Base-by-base conservation (phyloP, 2,113 vertebrate species). In the Rhinoptilus africanus region DNA sequence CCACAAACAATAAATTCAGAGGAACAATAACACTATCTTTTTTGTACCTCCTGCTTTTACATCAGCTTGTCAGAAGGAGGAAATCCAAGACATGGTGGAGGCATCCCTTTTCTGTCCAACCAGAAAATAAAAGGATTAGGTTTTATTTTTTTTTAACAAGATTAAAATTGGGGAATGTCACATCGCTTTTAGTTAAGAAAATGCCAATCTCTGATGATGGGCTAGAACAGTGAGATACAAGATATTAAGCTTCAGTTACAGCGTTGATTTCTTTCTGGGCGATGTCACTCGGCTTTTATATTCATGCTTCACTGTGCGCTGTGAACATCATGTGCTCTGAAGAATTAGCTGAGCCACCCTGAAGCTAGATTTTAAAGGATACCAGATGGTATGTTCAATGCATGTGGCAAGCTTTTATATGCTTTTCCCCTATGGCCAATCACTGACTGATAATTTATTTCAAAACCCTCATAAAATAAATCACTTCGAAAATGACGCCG, bases 331-430 rank as follows among this genome's bases (percentile, higher is more conserved):
- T 57, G 94, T 2, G 1, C 95, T 85, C 78, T 5, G 66, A 95
- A 92, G 95, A 96, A 97, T 91, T 75, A 96, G 84, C 95, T 76
- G 80, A 97, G 95, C 96, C 77, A 72, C 94, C 96, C 95, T 32
- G 94, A 93, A 97, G 96, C 92, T 69, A 91, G 92, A 73, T 94
- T 94, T 96, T 97, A 97, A 97, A 94, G 95, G 81, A 76, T 89
- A 95, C 84, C 96, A 97, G 97, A 97, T 97, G 97, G 95, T 82
- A 88, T 37, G 81, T 88, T 92, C 74, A 28, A 50, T 45, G 86
- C 94, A 93, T 85, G 94, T 59, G 97, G 94, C 64, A 72, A 89
- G 96, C 96, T 97, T 95, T 97, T 91, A 91, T 81, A 51, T 41
- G 91, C 95, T 91, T 95, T 92, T 91, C 95, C 97, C 97, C 91